These are phyloP conservation scores for Myxocyprinus asiaticus DNA, from an alignment of 2,113 vertebrate species.

Conservation along the genomic window DNA sequence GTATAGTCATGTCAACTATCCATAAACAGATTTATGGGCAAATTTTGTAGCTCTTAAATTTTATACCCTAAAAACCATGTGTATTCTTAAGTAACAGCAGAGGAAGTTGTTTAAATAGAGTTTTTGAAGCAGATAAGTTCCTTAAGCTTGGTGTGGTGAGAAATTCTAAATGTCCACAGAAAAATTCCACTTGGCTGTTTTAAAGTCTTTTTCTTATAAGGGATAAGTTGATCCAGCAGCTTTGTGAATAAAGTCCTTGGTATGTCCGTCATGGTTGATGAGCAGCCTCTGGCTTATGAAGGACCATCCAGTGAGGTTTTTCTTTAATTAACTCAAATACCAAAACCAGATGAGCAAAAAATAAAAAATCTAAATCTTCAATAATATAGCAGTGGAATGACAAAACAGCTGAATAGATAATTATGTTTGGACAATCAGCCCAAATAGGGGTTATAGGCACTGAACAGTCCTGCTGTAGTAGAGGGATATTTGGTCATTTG, in stretches of 20 bases:
- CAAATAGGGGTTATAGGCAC: neutral
- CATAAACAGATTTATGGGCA: no score
- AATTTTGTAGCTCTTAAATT: no score
- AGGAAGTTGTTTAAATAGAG: no score
- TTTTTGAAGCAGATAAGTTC: neutral
- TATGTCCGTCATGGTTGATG: conserved; percentile 49
- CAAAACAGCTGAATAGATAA: conserved; percentile 39
- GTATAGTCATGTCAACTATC: no score
- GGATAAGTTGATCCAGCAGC: conserved; percentile 50
- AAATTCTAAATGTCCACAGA: conserved; percentile 23
- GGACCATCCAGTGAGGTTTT: conserved; percentile 50
- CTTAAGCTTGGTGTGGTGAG: conserved; percentile 25
- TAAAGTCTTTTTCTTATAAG: conserved; percentile 36
- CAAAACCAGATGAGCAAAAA: conserved; percentile 46
- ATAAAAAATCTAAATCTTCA: conserved; percentile 36
- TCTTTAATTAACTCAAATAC: conserved; percentile 58
- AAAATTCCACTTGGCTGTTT: conserved; percentile 22
- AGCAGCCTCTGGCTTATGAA: conserved; percentile 49
- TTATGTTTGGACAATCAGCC: conserved; percentile 22
- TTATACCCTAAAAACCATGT: no score
- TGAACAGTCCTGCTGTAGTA: neutral
- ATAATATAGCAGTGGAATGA: conserved; percentile 26
- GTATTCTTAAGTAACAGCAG: neutral
- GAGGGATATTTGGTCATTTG: neutral
- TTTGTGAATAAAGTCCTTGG: conserved; percentile 54